Evolutionary conservation across 37 sponge, comb jelly and placozoan species (phyloP).

Genomic region (Bolinopsis microptera): DNA sequence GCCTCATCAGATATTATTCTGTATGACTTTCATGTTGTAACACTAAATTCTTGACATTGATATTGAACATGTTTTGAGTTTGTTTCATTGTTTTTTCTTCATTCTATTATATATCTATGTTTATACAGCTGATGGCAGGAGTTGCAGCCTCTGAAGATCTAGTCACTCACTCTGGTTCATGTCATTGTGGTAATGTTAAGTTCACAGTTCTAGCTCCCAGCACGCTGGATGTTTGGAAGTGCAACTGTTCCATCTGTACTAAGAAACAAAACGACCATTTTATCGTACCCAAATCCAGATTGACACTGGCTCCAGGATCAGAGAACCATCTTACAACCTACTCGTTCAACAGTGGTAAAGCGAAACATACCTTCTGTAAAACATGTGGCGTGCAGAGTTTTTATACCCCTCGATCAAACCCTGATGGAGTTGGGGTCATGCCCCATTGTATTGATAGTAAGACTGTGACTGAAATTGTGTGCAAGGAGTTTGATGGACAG

Average conservation of each 20-base stretch:
- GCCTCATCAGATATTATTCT: no score
- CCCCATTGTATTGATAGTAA: slow-evolving; percentile 78
- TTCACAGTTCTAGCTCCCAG: slow-evolving; percentile 82
- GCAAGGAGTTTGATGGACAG: slow-evolving; percentile 77
- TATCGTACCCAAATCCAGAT: slow-evolving; percentile 82
- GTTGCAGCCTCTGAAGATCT: not conserved
- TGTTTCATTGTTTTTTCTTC: no score
- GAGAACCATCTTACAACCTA: slow-evolving; percentile 77
- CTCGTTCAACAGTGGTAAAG: slow-evolving; percentile 87
- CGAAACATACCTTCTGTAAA: slow-evolving; percentile 91
- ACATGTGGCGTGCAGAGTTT: slow-evolving; percentile 94
- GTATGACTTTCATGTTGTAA: no score
- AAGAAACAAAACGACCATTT: slow-evolving; percentile 91
- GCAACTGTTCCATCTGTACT: slow-evolving; percentile 89
- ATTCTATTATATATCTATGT: not conserved
- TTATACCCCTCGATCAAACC: slow-evolving; percentile 93
- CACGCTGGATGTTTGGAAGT: slow-evolving; percentile 73
- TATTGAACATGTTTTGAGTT: no score
- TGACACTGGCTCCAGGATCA: slow-evolving; percentile 75
- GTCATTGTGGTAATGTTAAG: slow-evolving; percentile 89
- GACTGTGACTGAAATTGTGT: slow-evolving; percentile 67
- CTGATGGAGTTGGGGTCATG: slow-evolving; percentile 83
- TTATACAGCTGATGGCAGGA: no score
- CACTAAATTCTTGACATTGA: no score
- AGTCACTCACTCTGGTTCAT: slow-evolving; percentile 79